These are phyloP conservation scores for Micromys minutus DNA, from an alignment of 2,113 vertebrate genomes.

Conservation along the genomic window DNA sequence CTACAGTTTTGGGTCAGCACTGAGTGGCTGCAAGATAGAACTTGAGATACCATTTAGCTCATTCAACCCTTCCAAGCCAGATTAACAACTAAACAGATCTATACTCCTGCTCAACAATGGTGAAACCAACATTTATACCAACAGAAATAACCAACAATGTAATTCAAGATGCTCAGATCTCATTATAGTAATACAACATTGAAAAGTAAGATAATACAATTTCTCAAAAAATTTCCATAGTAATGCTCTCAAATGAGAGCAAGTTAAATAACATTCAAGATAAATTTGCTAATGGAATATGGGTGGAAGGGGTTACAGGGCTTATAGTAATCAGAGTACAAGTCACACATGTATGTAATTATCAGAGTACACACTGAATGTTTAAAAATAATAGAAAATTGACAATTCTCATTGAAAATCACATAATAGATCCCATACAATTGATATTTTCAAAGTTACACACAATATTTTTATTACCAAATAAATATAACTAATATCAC, in stretches of 20 bases:
- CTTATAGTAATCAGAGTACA: background rate
- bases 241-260: background rate
- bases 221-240: background rate
- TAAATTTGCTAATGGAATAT: background rate
- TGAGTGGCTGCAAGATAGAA: background rate
- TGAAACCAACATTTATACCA: background rate
- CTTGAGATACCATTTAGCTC: background rate
- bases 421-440: background rate
- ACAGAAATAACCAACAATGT: background rate
- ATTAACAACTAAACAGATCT: background rate
- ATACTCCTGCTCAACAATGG: background rate
- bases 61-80: background rate
- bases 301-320: background rate
- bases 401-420: background rate
- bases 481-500: background rate
- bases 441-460: background rate
- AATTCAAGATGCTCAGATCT: background rate
- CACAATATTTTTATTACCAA: background rate
- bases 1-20: background rate
- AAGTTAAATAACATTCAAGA: background rate
- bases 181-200: background rate
- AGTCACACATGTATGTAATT: too few species aligned
- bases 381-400: background rate
- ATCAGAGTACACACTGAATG: background rate
- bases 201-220: background rate